Percentiles rank a stretch among this genome's conserved stretches.
These are phyloP conservation scores for Spodoptera exigua DNA, from an alignment of 2,888 invertebrate species.

Conservation along the genomic window DNA sequence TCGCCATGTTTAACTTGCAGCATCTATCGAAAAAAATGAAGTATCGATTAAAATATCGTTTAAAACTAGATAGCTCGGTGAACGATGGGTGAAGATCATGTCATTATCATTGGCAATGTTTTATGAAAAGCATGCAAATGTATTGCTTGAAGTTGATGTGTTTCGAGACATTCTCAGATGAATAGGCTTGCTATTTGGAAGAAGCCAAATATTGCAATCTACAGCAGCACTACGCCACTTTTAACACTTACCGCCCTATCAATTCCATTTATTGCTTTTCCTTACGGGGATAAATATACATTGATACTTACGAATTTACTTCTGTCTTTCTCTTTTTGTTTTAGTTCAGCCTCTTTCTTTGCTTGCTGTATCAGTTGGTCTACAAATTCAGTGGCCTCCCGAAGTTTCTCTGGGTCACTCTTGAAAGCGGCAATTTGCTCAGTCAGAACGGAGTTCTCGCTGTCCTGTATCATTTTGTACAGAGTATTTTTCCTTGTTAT, in stretches of 20 bases:
- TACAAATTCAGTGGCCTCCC: constrained; percentile 89
- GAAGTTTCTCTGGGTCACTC: constrained; percentile 89
- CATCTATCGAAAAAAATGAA: constrained; percentile 27
- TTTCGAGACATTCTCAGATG: constrained; percentile 47
- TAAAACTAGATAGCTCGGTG: constrained; percentile 34
- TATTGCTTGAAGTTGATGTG: constrained; percentile 44
- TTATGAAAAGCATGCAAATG: constrained; percentile 70
- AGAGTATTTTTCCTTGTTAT: constrained; percentile 18
- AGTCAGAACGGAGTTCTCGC: constrained; percentile 78
- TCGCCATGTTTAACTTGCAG: constrained; percentile 11
- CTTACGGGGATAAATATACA: constrained; percentile 85
- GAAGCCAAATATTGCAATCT: constrained; percentile 81
- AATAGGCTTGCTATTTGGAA: constrained; percentile 74
- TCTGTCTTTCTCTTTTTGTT: constrained; percentile 89
- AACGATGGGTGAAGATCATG: constrained; percentile 53
- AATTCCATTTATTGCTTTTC: constrained; percentile 76
- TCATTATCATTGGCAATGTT: constrained; percentile 42
- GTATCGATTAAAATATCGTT: constrained; percentile 53
- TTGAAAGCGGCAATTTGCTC: constrained; percentile 89
- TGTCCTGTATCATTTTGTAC: constrained; percentile 80
- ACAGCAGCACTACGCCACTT: constrained; percentile 76
- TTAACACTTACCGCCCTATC: constrained; percentile 88
- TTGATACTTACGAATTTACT: constrained; percentile 89
- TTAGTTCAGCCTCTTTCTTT: constrained; percentile 89
- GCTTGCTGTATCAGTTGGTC: constrained; percentile 90